Evolutionary conservation across 2,113 vertebrate genomes (phyloP).

Genomic region (Solea solea): DNA sequence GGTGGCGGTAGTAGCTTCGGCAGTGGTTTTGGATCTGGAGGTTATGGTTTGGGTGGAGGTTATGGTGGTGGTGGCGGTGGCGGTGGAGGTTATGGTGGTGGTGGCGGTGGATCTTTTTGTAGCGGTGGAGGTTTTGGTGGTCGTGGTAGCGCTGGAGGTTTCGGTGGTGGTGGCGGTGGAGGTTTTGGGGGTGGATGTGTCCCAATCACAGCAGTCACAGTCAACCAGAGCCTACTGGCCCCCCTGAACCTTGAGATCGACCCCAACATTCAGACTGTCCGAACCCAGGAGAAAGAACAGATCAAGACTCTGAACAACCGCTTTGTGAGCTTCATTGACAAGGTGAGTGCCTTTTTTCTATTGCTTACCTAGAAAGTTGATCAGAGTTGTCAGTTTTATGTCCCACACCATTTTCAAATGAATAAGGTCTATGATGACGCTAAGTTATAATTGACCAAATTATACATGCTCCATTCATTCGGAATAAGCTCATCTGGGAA

Average conservation of each 20-base stretch:
- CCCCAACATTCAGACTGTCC: conserved; percentile 86
- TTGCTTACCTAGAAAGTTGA: background rate
- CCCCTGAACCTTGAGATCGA: conserved; percentile 88
- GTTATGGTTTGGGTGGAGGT: no score
- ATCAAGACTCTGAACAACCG: conserved; percentile 93
- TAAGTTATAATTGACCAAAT: background rate
- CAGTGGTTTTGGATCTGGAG: no score
- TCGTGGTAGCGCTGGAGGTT: no score
- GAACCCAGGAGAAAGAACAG: conserved; percentile 90
- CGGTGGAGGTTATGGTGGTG: no score
- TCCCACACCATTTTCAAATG: background rate
- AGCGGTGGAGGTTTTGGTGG: no score
- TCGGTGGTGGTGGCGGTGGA: background rate
- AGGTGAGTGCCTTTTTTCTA: conserved; percentile 80
- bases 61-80: no score
- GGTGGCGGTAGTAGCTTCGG: no score
- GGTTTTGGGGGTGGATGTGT: conserved; percentile 10
- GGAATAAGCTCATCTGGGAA: background rate
- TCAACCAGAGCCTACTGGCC: conserved; percentile 85
- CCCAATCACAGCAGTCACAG: conserved; percentile 84
- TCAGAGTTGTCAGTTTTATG: background rate
- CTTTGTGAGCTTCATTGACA: conserved; percentile 88
- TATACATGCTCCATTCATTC: background rate
- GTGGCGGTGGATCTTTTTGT: no score
- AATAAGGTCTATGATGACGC: background rate